phyloP scores from a whole-genome alignment of 2,113 vertebrate genomes.

The Chloropsis hardwickii region DNA sequence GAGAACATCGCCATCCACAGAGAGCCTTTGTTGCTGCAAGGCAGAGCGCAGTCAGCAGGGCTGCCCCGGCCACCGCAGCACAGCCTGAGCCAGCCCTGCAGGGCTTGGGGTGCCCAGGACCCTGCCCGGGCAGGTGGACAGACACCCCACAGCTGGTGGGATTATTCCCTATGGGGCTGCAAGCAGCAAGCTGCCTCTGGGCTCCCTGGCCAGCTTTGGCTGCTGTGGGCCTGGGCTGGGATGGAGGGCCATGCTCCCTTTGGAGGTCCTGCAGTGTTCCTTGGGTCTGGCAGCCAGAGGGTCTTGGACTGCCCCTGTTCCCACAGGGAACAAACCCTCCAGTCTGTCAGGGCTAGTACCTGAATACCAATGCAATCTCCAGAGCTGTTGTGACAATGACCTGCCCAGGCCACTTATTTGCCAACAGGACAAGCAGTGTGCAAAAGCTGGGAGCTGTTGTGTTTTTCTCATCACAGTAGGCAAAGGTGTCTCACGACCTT shows the following conservation, averaged over 20 bases:
- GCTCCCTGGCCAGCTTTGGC: no score
- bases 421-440: fast-evolving
- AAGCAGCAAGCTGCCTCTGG: neutral
- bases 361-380: neutral
- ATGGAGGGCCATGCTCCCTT: no score
- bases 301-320: no score
- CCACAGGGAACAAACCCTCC: neutral
- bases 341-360: neutral
- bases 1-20: neutral
- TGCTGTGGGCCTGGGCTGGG: no score
- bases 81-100: neutral
- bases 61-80: neutral
- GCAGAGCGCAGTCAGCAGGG: neutral
- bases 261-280: no score
- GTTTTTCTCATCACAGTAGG: neutral
- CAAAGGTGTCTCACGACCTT: neutral
- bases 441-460: fast-evolving
- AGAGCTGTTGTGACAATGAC: fast-evolving
- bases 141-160: no score
- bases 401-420: fast-evolving
- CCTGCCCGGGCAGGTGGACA: neutral
- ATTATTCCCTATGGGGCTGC: no score
- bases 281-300: no score
- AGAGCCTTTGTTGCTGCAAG: fast-evolving
- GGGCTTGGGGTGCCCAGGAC: neutral